These are phyloP conservation scores for Trichonephila inaurata DNA, from an alignment of 1,140 invertebrate genomes.

Conservation along the genomic window DNA sequence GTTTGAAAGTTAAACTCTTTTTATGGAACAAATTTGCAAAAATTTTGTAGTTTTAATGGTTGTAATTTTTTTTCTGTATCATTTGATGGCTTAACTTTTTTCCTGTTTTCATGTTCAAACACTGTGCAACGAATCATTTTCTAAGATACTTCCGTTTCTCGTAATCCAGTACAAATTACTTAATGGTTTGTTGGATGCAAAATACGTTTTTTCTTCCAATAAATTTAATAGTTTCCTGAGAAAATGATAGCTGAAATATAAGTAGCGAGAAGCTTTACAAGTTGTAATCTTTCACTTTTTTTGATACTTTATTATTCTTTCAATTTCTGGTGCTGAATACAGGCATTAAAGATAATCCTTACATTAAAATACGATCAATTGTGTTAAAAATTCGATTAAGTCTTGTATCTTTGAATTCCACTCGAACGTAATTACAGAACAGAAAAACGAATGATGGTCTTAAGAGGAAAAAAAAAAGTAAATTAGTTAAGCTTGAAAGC, in stretches of 20 bases:
- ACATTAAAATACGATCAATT: constrained; percentile 17
- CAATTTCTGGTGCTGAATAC: not conserved
- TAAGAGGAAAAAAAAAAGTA: not conserved
- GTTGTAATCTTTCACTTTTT: not conserved
- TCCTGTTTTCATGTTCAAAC: not conserved
- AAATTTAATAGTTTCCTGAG: not conserved
- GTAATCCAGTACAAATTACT: not conserved
- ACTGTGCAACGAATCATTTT: not conserved
- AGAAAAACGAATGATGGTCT: not conserved
- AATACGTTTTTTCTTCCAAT: not conserved
- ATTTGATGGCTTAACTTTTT: not conserved
- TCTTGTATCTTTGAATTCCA: not conserved
- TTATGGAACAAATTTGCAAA: not conserved
- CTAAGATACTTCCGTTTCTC: not conserved
- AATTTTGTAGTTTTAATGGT: not conserved
- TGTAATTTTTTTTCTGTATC: not conserved
- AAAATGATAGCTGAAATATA: not conserved
- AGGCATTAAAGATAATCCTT: not conserved
- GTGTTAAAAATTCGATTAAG: not conserved
- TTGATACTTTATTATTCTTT: not conserved
- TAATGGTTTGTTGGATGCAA: not conserved
- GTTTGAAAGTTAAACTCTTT: not conserved
- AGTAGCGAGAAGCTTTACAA: not conserved
- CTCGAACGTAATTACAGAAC: not conserved
- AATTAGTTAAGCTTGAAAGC: not conserved